These are phyloP conservation scores for Euphonia xanthogaster DNA, from an alignment of 2,797 vertebrate species.

Conservation along the genomic window DNA sequence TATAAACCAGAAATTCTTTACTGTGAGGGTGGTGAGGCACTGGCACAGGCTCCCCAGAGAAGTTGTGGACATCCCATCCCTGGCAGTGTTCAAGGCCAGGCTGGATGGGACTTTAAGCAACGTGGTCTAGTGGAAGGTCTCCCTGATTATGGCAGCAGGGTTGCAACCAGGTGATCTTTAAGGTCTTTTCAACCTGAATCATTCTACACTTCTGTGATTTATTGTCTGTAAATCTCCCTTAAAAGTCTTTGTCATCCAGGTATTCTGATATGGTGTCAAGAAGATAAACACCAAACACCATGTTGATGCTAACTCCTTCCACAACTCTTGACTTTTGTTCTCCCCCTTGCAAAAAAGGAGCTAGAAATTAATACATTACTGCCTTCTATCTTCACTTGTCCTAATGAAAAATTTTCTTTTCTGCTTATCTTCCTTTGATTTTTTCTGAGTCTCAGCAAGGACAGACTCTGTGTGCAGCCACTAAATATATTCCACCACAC, in stretches of 20 bases:
- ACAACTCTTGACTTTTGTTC: neutral
- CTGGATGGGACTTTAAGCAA: neutral
- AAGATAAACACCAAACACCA: neutral
- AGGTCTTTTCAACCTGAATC: neutral
- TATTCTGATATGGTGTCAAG: neutral
- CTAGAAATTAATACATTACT: neutral
- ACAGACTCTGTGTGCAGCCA: neutral
- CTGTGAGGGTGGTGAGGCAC: neutral
- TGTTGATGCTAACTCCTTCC: neutral
- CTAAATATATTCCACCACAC: neutral
- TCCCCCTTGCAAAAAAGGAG: neutral
- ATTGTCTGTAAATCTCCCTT: neutral
- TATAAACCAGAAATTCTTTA: neutral
- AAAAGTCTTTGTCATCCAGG: neutral
- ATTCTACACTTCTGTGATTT: neutral
- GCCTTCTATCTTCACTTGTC: neutral
- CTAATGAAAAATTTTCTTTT: neutral
- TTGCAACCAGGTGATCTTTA: neutral
- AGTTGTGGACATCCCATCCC: fast-evolving
- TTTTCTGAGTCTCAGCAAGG: neutral
- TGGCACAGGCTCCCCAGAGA: neutral
- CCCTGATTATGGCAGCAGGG: neutral
- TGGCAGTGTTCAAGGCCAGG: neutral
- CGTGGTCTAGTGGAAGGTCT: neutral
- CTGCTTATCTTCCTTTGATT: neutral